A percentile compares a stretch with the other conserved stretches of the same genome.
phyloP scores from a whole-genome alignment of 2,888 invertebrate species.

The Amiota communis region DNA sequence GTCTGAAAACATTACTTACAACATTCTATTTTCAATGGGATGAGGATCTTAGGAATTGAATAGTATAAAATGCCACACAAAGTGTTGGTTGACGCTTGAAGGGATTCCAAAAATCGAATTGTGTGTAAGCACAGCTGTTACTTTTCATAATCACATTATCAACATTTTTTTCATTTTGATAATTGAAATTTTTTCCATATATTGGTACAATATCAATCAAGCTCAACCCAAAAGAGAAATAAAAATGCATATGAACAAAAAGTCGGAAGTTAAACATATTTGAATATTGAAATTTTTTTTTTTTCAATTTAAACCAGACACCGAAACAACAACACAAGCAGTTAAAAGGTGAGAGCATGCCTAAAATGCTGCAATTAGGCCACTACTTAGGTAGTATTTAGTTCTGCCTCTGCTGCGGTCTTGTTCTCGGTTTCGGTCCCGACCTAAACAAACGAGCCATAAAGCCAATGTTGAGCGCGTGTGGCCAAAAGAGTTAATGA shows the following conservation, averaged over 20 bases:
- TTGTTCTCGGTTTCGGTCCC: too few species aligned
- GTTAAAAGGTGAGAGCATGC: conserved; percentile 45
- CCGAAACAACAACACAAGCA: conserved; percentile 20
- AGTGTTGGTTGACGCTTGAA: conserved; percentile 49
- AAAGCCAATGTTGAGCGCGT: conserved; percentile 56
- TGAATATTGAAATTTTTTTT: conserved; percentile 27
- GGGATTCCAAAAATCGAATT: conserved; percentile 56
- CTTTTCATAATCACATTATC: conserved; percentile 26
- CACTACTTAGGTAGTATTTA: conserved; percentile 22
- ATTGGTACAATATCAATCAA: conserved; percentile 8
- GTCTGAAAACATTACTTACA: conserved; percentile 4
- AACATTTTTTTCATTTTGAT: conserved; percentile 37
- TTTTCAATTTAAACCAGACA: conserved; percentile 26
- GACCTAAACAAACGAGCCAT: neutral
- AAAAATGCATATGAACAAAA: conserved; percentile 32
- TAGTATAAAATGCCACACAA: conserved; percentile 52
- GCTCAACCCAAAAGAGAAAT: neutral
- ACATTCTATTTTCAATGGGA: conserved; percentile 1
- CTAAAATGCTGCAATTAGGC: conserved; percentile 51
- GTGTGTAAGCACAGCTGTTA: conserved; percentile 57
- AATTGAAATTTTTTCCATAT: conserved; percentile 28
- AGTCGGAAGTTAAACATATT: conserved; percentile 58
- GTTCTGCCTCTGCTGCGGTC: too few species aligned
- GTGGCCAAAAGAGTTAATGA: conserved; percentile 68
- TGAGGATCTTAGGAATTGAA: conserved; percentile 6